These are phyloP conservation scores for Heliconius hortense DNA, from an alignment of 2,888 invertebrate genomes.

Conservation along the genomic window DNA sequence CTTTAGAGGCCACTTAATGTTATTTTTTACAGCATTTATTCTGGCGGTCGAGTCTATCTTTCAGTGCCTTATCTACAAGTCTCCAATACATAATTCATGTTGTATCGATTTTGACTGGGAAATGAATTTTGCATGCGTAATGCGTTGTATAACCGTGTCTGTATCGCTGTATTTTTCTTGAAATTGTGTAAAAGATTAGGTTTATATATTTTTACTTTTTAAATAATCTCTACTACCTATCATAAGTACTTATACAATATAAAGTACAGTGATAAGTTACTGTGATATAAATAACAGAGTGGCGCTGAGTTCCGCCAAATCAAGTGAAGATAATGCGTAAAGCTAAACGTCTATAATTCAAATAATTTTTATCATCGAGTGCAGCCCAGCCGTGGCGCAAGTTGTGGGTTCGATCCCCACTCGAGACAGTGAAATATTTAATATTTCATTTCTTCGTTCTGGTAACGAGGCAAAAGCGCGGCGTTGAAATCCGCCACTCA, in stretches of 20 bases:
- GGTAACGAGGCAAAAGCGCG: no score
- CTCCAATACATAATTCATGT: slow-evolving; percentile 43
- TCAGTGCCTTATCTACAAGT: slow-evolving; percentile 39
- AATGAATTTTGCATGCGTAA: slow-evolving; percentile 31
- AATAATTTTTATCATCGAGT: no score
- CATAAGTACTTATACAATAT: neutral
- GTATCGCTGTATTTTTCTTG: neutral
- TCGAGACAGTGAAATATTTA: no score
- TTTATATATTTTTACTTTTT: neutral
- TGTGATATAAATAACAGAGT: no score
- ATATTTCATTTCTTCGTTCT: no score
- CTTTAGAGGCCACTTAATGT: slow-evolving; percentile 13
- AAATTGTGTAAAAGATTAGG: neutral
- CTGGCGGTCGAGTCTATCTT: slow-evolving; percentile 43
- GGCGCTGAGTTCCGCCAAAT: no score
- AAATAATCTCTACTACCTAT: neutral
- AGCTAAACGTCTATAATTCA: no score
- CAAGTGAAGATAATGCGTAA: no score
- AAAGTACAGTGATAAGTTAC: no score
- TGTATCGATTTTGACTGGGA: slow-evolving; percentile 42
- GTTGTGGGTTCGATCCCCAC: no score
- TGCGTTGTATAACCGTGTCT: slow-evolving; percentile 28
- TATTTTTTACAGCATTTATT: slow-evolving; percentile 39
- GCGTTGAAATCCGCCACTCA: no score
- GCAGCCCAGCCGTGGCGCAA: no score